Conservation (phyloP, 2,113 vertebrate species). For the Bombycilla garrulus region DNA sequence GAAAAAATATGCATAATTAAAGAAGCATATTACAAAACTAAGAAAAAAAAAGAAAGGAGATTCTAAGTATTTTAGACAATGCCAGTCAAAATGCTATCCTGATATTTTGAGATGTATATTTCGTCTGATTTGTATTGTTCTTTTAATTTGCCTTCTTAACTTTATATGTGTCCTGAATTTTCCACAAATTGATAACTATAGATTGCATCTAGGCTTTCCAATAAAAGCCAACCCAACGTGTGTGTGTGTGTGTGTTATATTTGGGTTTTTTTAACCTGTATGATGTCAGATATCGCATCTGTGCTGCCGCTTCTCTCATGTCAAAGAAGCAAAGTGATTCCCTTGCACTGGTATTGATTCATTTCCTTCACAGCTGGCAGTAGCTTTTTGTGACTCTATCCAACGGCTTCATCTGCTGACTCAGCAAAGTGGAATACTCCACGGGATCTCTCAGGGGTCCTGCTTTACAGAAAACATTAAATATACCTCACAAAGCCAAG, state of each 20-base stretch:
- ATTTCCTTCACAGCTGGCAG: slow-evolving; percentile 16
- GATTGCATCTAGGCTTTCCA: slow-evolving; percentile 84
- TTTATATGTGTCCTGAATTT: slow-evolving; percentile 86
- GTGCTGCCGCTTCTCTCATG: not conserved
- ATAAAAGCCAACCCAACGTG: slow-evolving; percentile 83
- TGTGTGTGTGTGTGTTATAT: slow-evolving; percentile 56
- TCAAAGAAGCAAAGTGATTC: not conserved
- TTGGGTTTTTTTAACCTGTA: slow-evolving; percentile 43
- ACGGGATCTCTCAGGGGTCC: slow-evolving; percentile 40
- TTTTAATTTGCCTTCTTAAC: slow-evolving; percentile 83
- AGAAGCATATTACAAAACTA: slow-evolving; percentile 65
- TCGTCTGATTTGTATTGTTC: slow-evolving; percentile 84
- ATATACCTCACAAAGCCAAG: slow-evolving; percentile 39
- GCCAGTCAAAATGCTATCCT: slow-evolving; percentile 81
- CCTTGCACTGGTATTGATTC: not conserved
- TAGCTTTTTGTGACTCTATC: not conserved
- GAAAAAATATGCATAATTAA: slow-evolving; percentile 69
- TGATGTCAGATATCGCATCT: slow-evolving; percentile 9
- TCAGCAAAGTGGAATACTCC: slow-evolving; percentile 39
- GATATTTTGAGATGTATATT: slow-evolving; percentile 85
- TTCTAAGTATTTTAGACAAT: slow-evolving; percentile 80
- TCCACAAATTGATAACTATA: slow-evolving; percentile 83
- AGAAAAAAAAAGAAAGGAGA: slow-evolving; percentile 59
- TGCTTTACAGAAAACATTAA: slow-evolving; percentile 60
- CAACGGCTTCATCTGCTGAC: slow-evolving; percentile 42